Percentiles rank a stretch among this genome's conserved stretches.
Evolutionary conservation across 2,113 vertebrate species (phyloP).

Genomic region (Istiophorus platypterus): DNA sequence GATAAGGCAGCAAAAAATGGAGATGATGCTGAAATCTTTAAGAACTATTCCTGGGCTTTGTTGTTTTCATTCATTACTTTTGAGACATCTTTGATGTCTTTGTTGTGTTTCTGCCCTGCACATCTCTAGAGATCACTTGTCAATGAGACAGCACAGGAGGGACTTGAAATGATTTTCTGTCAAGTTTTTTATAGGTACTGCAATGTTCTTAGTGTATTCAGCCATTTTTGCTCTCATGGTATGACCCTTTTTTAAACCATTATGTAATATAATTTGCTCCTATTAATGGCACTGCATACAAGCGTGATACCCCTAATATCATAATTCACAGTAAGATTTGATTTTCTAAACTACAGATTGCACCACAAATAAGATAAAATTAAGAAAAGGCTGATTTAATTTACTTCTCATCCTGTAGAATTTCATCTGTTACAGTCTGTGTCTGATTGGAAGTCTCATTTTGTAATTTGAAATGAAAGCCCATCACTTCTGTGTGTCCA

Average conservation of each 20-base stretch:
- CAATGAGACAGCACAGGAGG: conserved; percentile 2
- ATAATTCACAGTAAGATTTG: too few species aligned
- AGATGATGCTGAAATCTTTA: conserved; percentile 12
- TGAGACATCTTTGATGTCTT: conserved; percentile 34
- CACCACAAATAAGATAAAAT: too few species aligned
- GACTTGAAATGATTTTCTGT: conserved; percentile 1
- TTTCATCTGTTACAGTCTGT: neutral
- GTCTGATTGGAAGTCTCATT: neutral
- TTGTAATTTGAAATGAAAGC: conserved; percentile 1
- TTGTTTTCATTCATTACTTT: conserved; percentile 20
- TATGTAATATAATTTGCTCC: neutral
- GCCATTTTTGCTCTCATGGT: neutral
- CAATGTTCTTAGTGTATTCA: conserved; percentile 5
- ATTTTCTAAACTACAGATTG: neutral
- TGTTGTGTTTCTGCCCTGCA: conserved; percentile 14
- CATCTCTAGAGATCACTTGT: conserved; percentile 17
- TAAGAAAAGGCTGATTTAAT: neutral
- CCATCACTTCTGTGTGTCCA: neutral
- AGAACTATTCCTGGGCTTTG: neutral
- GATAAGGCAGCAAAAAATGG: neutral
- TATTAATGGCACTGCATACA: neutral
- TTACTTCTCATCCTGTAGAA: neutral
- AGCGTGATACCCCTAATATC: neutral
- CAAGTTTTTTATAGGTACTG: neutral
- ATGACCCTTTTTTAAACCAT: neutral